Evolutionary conservation across 2,888 invertebrate species (phyloP), one percentile per base, ranked within the genome.

Genomic region (Ischnus inquisitorius): DNA sequence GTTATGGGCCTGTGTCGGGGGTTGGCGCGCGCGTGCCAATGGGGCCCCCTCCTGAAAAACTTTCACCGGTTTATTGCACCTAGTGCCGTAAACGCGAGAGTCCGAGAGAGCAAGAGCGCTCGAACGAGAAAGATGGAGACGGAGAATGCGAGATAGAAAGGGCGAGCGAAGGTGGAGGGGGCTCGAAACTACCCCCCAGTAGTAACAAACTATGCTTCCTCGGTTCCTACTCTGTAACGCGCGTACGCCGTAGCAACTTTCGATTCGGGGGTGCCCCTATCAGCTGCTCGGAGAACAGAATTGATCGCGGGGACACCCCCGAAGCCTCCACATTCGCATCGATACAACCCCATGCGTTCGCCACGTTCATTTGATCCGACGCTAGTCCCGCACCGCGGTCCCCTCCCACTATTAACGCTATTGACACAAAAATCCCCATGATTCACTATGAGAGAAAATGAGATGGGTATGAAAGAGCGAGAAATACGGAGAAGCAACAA

Each of bases 391-490:
- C 71, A 75, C 71, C 86, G 75, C 81, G 83, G 83, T 90, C 91
- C 91, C 92, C 92, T 92, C 92, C 92, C 90, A 91, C 92, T 90
- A 91, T 91, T 91, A 90, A 89, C 86, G 88, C 91, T 91, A 92
- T 91, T 92, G 90, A 90, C 90, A 90, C 89, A 88, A 89, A 88
- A 89, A 88, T 89, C 89, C 72, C 72, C 77, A 51, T 39, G 65
- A 65, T 60, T 46, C 51, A 8, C 54, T 14, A 0, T 46, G 54
- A 28, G 22, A 46, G 28, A 34, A 54, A 78, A 65, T 25, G 69
- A 81, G 78, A 75, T 64, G 81, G 75, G 75, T 51, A 43, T 65
- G 51, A 57, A 5, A 54, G 79, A 69, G 54, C 57, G 74, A 78
- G 68, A 43, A 67, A 68, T 84, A 69, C 54, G 10, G 60, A 48